Base-by-base conservation (phyloP, 2,888 invertebrate species). In the Agrotis ipsilon region DNA sequence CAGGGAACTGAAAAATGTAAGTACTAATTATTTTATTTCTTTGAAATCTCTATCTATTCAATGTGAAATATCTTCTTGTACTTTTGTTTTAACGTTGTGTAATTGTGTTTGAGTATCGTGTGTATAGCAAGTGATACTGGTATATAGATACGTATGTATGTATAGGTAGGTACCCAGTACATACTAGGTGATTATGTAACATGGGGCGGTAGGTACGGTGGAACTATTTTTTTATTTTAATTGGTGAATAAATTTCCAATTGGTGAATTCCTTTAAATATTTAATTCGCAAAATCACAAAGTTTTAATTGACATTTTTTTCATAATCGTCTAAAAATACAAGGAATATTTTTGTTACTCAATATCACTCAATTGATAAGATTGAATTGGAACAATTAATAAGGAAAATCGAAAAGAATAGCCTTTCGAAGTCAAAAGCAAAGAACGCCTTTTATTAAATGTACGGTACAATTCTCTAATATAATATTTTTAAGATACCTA, bases 1-100 rank as follows among this genome's bases (percentile, higher is more conserved):
- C 92, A 89, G 91, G 92, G 92, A 93, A 91, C 94, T 91, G 89
- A 92, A 94, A 89, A 92, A 94, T 94, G 96, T 96, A 87, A 96
- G 96, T 95, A 88, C 84, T 84, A 64, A 79, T 69, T 78, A 67
- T 66, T 80, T 65, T 72, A 73, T 74, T 77, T 72, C 55, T 67
- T 49, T 71, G 46, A 63, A n/a, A 60, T 80, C 52, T 61, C 64
- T 74, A 45, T 61, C 32, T 32, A 64, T 62, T 62, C 51, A 3
- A 54, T 64, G 52, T 69, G 62, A 52, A 63, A 68, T 66, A 9
- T 32, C 51, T 64, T 16, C 45, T 59, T 65, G 58, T 72, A 48
- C 46, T 75, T 60, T 75, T 45, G 43, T 68, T 52, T 65, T 27
- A 27, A 59, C 18, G 11, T 46, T 18, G n/a, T 72, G 3, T 52